These are phyloP conservation scores for Spodoptera litura DNA, from an alignment of 1,140 invertebrate genomes.

Conservation along the genomic window DNA sequence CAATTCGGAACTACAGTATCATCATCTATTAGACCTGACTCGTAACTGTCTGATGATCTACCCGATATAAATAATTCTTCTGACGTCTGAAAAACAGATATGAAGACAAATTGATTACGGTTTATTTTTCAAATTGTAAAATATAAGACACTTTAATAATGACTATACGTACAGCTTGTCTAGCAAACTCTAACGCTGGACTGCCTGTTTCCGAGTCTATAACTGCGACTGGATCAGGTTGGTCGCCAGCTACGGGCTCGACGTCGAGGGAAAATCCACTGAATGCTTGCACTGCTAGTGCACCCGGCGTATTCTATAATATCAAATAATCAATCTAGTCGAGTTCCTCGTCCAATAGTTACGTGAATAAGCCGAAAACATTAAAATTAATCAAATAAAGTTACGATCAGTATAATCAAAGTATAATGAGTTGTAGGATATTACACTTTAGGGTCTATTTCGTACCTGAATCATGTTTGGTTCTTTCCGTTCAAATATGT, in stretches of 20 bases:
- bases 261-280: constrained; percentile 75
- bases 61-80: constrained; percentile 77
- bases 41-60: constrained; percentile 74
- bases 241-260: constrained; percentile 62
- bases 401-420: background rate
- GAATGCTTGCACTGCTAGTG: constrained; percentile 68
- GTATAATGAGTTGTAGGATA: background rate
- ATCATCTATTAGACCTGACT: constrained; percentile 73
- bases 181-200: constrained; percentile 55
- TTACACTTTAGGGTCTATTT: too few relatives aligned
- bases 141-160: too few relatives aligned
- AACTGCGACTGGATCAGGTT: constrained; percentile 65
- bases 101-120: too few relatives aligned
- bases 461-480: constrained; percentile 50
- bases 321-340: background rate
- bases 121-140: too few relatives aligned
- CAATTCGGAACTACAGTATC: constrained; percentile 74
- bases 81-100: constrained; percentile 63
- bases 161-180: constrained; percentile 67
- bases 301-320: constrained; percentile 57
- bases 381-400: too few relatives aligned
- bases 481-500: constrained; percentile 74
- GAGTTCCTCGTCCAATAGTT: too few relatives aligned
- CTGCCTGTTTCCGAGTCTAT: constrained; percentile 74
- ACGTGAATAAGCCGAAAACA: too few relatives aligned